These are phyloP conservation scores for Chironomus tepperi DNA, from an alignment of 1,140 invertebrate species.

Conservation along the genomic window DNA sequence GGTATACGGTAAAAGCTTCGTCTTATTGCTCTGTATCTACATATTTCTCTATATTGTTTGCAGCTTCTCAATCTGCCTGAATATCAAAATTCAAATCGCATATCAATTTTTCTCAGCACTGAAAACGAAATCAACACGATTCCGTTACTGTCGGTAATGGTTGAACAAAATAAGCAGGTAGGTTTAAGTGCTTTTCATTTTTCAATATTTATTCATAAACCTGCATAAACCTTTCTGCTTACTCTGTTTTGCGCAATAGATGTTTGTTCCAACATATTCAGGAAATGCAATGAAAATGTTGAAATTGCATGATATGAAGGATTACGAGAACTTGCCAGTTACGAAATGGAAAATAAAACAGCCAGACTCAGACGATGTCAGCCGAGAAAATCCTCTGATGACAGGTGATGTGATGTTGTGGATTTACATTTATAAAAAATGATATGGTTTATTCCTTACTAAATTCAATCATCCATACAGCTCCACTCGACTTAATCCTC, in stretches of 20 bases:
- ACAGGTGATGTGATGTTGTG: conserved; percentile 52
- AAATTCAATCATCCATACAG: conserved; percentile 35
- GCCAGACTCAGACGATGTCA: conserved; percentile 51
- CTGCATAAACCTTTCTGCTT: conserved; percentile 25
- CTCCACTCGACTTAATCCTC: conserved; percentile 77
- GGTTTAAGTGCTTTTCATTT: conserved; percentile 30
- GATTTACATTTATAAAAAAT: conserved; percentile 24
- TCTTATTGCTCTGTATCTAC: no score
- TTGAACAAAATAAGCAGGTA: conserved; percentile 34
- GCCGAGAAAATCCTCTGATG: conserved; percentile 60
- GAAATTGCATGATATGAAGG: conserved; percentile 50
- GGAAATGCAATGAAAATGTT: conserved; percentile 62
- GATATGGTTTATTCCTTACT: conserved; percentile 6
- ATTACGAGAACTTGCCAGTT: conserved; percentile 58
- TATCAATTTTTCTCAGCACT: conserved; percentile 70
- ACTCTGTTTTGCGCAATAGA: conserved; percentile 39
- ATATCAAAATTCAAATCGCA: conserved; percentile 46
- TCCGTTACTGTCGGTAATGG: conserved; percentile 55
- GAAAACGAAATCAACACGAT: conserved; percentile 62
- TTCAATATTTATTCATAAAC: conserved; percentile 23
- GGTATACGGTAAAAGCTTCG: neutral
- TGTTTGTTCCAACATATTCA: conserved; percentile 38
- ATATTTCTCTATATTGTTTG: neutral
- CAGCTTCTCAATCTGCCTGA: neutral
- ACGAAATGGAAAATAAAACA: conserved; percentile 84